Conservation (phyloP, 2,888 invertebrate genomes). For the Seladonia tumulorum region DNA sequence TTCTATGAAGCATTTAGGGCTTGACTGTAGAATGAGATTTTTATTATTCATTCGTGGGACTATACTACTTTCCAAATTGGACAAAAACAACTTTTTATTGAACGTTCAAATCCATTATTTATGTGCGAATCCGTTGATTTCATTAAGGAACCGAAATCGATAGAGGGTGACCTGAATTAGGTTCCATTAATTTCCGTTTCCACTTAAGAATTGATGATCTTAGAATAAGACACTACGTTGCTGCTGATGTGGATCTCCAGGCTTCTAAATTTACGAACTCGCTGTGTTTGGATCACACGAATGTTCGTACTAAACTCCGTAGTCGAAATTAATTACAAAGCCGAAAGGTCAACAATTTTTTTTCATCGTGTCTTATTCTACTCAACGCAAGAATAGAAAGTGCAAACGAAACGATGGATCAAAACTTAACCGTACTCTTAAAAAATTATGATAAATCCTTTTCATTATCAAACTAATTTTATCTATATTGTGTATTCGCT, state of each 20-base stretch:
- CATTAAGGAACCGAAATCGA: background rate
- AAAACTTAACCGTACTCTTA: no score
- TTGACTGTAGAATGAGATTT: constrained; percentile 1
- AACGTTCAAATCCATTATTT: background rate
- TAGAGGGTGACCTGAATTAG: background rate
- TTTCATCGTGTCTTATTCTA: no score
- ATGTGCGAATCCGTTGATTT: background rate
- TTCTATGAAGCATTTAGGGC: background rate
- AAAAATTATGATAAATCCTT: no score
- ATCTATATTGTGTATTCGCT: no score
- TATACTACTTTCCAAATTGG: background rate
- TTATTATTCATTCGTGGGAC: constrained; percentile 1
- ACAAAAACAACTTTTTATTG: background rate
- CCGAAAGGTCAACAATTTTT: no score
- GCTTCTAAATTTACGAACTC: background rate
- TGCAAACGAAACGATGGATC: no score
- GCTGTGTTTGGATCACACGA: no score
- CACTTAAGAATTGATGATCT: background rate
- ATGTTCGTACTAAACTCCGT: no score
- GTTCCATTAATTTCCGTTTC: background rate
- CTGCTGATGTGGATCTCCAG: background rate
- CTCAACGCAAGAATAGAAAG: no score
- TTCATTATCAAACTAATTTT: no score
- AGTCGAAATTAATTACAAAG: no score
- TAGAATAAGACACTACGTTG: background rate